These are phyloP conservation scores for Drosophila parthenogenetica DNA, from an alignment of 2,888 invertebrate species.

Conservation along the genomic window DNA sequence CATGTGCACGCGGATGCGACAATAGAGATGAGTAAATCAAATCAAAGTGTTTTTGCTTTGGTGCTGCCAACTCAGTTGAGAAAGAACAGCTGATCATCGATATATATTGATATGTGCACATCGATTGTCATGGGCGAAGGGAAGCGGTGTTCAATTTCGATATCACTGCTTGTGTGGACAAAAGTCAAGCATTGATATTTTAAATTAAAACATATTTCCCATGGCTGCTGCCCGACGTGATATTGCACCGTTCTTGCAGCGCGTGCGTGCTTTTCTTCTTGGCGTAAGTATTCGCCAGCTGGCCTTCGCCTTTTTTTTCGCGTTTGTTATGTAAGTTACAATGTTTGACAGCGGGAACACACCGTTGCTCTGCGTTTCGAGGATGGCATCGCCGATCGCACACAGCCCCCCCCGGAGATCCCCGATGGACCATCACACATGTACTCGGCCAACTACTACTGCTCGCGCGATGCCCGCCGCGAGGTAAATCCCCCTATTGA, in stretches of 20 bases:
- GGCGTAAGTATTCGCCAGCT: slow-evolving; percentile 86
- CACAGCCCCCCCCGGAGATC: slow-evolving; percentile 92
- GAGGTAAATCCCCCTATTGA: slow-evolving; percentile 87
- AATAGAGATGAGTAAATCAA: neutral
- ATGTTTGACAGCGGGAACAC: slow-evolving; percentile 86
- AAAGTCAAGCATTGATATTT: slow-evolving; percentile 16
- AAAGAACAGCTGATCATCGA: no score
- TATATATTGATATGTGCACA: neutral
- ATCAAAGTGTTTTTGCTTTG: no score
- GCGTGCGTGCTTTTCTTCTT: slow-evolving; percentile 88
- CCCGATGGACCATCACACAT: slow-evolving; percentile 93
- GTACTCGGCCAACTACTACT: slow-evolving; percentile 93
- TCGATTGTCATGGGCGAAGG: slow-evolving; percentile 29
- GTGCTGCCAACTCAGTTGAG: no score
- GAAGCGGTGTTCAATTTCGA: slow-evolving; percentile 37
- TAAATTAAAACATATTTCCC: slow-evolving; percentile 17
- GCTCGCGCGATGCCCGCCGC: slow-evolving; percentile 92
- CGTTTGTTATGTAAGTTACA: slow-evolving; percentile 74
- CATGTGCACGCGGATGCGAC: slow-evolving; percentile 47
- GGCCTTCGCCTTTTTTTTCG: neutral
- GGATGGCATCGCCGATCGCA: slow-evolving; percentile 89
- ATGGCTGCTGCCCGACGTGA: slow-evolving; percentile 87
- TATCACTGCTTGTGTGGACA: slow-evolving; percentile 50
- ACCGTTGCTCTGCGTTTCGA: slow-evolving; percentile 89
- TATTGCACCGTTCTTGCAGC: slow-evolving; percentile 88